Percentiles rank a stretch among this genome's conserved stretches.
phyloP scores from a whole-genome alignment of 2,113 vertebrate species.

The Sula dactylatra region DNA sequence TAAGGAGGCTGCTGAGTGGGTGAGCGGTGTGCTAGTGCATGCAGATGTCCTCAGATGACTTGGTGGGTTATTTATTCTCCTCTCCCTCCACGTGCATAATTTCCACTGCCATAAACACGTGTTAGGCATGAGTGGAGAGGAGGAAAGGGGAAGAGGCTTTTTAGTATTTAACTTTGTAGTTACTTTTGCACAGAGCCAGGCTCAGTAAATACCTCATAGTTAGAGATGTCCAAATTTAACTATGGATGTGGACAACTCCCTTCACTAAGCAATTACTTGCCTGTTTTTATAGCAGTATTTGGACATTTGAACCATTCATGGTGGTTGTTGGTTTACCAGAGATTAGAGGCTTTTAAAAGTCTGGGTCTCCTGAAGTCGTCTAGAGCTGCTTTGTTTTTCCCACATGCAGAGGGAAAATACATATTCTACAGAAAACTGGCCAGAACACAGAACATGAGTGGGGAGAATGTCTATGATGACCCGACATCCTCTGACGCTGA shows the following conservation, averaged over 20 bases:
- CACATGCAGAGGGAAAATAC: neutral
- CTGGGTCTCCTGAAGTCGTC: neutral
- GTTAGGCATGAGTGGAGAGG: neutral
- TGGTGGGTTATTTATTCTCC: slow-evolving; percentile 24
- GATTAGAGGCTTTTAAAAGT: slow-evolving; percentile 7
- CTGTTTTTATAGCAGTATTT: neutral
- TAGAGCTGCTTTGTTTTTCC: neutral
- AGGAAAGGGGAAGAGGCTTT: neutral
- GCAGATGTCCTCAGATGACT: neutral
- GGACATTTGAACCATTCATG: neutral
- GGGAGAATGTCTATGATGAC: neutral
- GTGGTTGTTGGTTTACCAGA: neutral
- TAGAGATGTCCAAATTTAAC: neutral
- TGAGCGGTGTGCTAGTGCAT: neutral
- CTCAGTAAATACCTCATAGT: neutral
- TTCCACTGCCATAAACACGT: slow-evolving; percentile 1
- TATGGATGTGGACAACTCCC: neutral
- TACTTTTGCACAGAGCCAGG: neutral
- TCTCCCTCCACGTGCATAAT: neutral
- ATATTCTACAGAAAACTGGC: neutral
- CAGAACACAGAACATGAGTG: neutral
- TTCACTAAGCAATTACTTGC: neutral
- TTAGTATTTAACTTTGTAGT: neutral
- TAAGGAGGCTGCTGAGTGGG: neutral
- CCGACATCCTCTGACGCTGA: neutral